Base-by-base conservation (phyloP, 1,140 invertebrate species). In the Leptoteleia sp. region DNA sequence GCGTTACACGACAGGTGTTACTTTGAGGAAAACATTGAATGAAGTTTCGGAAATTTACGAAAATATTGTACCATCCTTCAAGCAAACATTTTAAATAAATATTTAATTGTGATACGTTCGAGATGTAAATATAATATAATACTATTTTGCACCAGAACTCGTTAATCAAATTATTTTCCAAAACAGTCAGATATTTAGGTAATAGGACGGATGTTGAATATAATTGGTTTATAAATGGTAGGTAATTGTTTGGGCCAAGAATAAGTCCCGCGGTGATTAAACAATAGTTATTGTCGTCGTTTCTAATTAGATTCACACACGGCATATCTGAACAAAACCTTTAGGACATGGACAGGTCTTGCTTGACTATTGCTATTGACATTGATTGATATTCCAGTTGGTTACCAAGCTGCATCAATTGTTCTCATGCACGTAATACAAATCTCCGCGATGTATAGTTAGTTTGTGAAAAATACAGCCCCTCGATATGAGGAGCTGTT, bases 301-400 rank as follows among this genome's bases (percentile, higher is more conserved):
- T 70, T 40, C 64, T 72, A 81, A 78, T 78, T 78, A 75, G 50
- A 67, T 38, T 37, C 37, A 47, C 47, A 70, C 59, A 64, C 35
- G 45, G 45, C 17, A 38, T 40, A 57, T 50, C 52, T 13, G 37
- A 55, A 72, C 65, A 78, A 80, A 83, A 81, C 54, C 59, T 67
- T 72, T 43, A 42, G 61, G 17, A 64, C 33, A 35, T 16, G 40
- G 25, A 55, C n/a, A 71, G 64, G 33, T 76, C 68, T 42, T 55
- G 42, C 38, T 25, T 37, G 48, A 40, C 52, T 16, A 52, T 67
- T 83, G 80, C 45, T 67, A 71, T 68, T 82, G 82, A 81, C 81
- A 57, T 82, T 82, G 82, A 83, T 82, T 80, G 76, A 84, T 82
- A 79, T 70, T 68, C 72, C 70, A 76, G 64, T 76, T 76, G 78